Evolutionary conservation across 2,113 vertebrate species (phyloP).

Genomic region (Pachycephala philippinensis): DNA sequence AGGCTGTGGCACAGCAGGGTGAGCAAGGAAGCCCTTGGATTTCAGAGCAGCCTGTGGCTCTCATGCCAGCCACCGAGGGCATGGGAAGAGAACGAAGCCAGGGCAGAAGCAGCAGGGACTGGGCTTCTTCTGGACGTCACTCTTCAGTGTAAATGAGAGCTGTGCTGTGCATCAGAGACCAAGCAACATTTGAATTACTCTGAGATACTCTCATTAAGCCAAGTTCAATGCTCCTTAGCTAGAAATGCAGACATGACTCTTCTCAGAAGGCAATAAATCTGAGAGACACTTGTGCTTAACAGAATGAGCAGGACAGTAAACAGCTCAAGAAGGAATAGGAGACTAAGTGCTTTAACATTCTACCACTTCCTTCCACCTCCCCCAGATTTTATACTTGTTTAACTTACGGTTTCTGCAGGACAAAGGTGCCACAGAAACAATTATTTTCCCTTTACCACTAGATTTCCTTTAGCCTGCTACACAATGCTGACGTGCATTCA

Average conservation of each 20-base stretch:
- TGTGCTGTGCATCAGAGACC: background rate
- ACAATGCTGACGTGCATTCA: background rate
- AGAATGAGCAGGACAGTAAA: background rate
- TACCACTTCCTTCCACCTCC: background rate
- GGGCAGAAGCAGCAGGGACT: background rate
- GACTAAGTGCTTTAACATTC: background rate
- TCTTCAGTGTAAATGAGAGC: background rate
- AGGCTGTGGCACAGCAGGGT: background rate
- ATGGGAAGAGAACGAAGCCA: background rate
- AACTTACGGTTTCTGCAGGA: background rate
- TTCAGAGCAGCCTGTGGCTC: background rate
- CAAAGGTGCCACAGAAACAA: background rate
- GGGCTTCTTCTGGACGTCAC: background rate
- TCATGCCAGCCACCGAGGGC: rapidly evolving
- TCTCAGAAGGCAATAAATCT: background rate
- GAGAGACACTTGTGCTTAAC: background rate
- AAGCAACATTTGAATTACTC: background rate
- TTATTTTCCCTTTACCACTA: background rate
- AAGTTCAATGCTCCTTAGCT: background rate
- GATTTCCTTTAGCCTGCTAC: background rate
- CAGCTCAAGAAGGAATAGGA: background rate
- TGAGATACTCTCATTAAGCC: background rate
- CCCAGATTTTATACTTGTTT: background rate
- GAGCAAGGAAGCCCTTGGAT: background rate
- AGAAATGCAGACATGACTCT: background rate